Conservation (phyloP, 2,113 vertebrate species). For the Aegithalos caudatus region DNA sequence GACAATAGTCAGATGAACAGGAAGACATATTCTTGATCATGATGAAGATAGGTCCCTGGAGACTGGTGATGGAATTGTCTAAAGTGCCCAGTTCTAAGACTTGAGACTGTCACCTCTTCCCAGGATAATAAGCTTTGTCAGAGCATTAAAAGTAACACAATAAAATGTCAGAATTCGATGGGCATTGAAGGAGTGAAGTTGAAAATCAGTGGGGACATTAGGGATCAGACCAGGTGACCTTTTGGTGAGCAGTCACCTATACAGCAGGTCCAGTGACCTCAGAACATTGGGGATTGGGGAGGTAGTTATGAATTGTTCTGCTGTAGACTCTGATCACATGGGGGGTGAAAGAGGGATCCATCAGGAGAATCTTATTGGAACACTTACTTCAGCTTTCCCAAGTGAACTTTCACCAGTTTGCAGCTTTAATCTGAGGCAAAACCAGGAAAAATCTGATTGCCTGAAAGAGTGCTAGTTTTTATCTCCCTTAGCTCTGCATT, state of each 20-base stretch:
- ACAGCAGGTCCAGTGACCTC: background rate
- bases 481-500: background rate
- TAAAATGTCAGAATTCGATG: background rate
- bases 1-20: background rate
- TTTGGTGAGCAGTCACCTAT: background rate
- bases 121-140: background rate
- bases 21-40: background rate
- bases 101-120: background rate
- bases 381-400: background rate
- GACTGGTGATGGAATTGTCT: background rate
- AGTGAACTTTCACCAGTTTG: background rate
- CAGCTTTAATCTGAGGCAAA: background rate
- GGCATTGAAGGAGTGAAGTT: background rate
- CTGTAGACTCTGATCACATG: background rate
- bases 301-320: background rate
- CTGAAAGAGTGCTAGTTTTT: background rate
- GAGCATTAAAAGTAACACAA: background rate
- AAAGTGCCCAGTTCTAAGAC: background rate
- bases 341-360: rapidly evolving
- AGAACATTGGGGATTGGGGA: background rate
- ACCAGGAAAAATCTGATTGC: background rate
- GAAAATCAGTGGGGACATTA: background rate
- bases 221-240: background rate
- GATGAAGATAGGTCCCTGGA: background rate
- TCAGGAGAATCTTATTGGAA: background rate